phyloP scores from a whole-genome alignment of 2,888 invertebrate genomes.

The Oegoconia quadripuncta region DNA sequence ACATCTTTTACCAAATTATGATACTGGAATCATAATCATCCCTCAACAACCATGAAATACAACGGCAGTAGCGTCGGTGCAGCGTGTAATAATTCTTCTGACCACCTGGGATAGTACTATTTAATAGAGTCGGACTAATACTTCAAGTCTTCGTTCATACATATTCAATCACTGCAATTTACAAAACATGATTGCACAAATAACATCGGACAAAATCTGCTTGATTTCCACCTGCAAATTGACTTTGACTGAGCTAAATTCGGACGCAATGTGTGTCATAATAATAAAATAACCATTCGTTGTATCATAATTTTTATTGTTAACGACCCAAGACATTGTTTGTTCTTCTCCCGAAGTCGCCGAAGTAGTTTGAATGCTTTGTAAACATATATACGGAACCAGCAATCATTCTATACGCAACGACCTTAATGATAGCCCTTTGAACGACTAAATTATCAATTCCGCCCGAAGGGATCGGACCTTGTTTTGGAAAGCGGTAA shows the following conservation, averaged over 20 bases:
- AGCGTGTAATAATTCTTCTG: too few relatives aligned
- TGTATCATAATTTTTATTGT: constrained; percentile 59
- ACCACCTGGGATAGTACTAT: too few relatives aligned
- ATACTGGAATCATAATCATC: too few relatives aligned
- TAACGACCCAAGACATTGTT: constrained; percentile 76
- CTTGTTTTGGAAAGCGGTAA: constrained; percentile 53
- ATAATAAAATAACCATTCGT: constrained; percentile 61
- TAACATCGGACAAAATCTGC: too few relatives aligned
- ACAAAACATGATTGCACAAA: too few relatives aligned
- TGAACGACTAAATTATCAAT: constrained; percentile 77
- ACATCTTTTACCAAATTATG: too few relatives aligned
- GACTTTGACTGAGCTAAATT: constrained; percentile 38
- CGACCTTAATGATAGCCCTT: constrained; percentile 74
- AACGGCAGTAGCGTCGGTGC: too few relatives aligned
- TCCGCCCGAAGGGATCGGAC: constrained; percentile 66
- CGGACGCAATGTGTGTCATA: constrained; percentile 45
- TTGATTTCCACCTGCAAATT: constrained; percentile 44
- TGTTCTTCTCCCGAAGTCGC: constrained; percentile 62
- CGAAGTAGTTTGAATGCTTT: constrained; percentile 47
- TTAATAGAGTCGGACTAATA: too few relatives aligned
- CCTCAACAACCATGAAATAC: too few relatives aligned
- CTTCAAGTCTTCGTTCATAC: too few relatives aligned
- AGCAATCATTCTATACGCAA: constrained; percentile 67
- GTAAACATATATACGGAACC: constrained; percentile 64
- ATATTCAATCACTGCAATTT: too few relatives aligned